A percentile compares a stretch with the other conserved stretches of the same genome.
Evolutionary conservation across 2,113 vertebrate species (phyloP).

Genomic region (Centrocercus urophasianus): DNA sequence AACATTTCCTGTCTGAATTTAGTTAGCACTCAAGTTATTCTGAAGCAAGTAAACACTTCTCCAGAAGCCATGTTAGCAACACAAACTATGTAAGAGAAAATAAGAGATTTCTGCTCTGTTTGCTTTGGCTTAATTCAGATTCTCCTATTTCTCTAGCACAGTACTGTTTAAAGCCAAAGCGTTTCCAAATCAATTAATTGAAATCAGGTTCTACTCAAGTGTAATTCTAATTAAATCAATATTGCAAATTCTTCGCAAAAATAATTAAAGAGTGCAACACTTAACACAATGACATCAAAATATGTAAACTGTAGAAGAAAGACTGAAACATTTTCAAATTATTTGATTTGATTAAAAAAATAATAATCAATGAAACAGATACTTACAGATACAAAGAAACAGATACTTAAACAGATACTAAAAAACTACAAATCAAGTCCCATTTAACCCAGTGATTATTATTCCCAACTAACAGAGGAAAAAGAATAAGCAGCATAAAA

Average conservation of each 20-base stretch:
- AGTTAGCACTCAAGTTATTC: background rate
- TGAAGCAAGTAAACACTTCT: background rate
- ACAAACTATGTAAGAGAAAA: background rate
- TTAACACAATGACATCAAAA: background rate
- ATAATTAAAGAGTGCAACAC: background rate
- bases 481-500: background rate
- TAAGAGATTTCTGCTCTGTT: background rate
- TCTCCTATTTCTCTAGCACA: background rate
- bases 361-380: background rate
- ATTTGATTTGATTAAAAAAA: background rate
- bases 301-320: background rate
- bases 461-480: background rate
- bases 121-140: background rate
- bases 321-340: background rate
- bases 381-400: rapidly evolving
- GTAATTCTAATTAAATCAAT: background rate
- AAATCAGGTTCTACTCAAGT: background rate
- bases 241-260: background rate
- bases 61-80: background rate
- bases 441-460: background rate
- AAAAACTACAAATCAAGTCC: background rate
- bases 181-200: background rate
- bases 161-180: background rate
- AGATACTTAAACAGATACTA: background rate
- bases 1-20: background rate